Percentiles rank a stretch among this genome's conserved stretches.
phyloP scores from a whole-genome alignment of 2,797 vertebrate species.

The Diplodus puntazzo region DNA sequence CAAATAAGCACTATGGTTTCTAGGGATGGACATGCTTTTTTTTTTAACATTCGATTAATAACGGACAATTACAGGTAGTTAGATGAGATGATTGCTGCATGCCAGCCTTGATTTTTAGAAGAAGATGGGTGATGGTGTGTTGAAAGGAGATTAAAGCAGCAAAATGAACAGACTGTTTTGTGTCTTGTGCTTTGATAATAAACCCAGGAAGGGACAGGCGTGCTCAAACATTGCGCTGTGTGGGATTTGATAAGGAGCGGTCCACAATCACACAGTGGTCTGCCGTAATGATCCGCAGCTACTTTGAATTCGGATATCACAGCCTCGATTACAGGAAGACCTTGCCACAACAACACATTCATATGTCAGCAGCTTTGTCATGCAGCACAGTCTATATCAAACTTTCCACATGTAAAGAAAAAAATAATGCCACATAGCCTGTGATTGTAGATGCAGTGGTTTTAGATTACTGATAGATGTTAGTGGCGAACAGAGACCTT shows the following conservation, averaged over 20 bases:
- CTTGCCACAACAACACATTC: neutral
- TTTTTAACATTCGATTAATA: conserved; percentile 18
- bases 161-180: conserved; percentile 50
- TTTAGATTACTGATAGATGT: conserved; percentile 1
- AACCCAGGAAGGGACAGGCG: conserved; percentile 37
- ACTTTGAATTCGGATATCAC: conserved; percentile 66
- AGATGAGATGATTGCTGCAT: conserved; percentile 13
- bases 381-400: conserved; percentile 6
- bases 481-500: neutral
- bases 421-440: neutral
- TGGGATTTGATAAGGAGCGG: conserved; percentile 43
- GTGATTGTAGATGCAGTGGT: neutral
- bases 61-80: conserved; percentile 26
- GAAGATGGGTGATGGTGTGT: conserved; percentile 11
- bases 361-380: conserved; percentile 25
- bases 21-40: neutral
- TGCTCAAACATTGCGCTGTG: conserved; percentile 22
- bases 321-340: conserved; percentile 39
- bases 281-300: conserved; percentile 59
- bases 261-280: conserved; percentile 52
- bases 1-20: conserved; percentile 17
- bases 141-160: conserved; percentile 56
- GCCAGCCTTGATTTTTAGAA: conserved; percentile 18
- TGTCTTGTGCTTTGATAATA: conserved; percentile 52
- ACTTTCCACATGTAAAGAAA: neutral